Evolutionary conservation across 2,797 vertebrate genomes (phyloP), one percentile per base, ranked within the genome.

Genomic region (Leptatherina wallacei): DNA sequence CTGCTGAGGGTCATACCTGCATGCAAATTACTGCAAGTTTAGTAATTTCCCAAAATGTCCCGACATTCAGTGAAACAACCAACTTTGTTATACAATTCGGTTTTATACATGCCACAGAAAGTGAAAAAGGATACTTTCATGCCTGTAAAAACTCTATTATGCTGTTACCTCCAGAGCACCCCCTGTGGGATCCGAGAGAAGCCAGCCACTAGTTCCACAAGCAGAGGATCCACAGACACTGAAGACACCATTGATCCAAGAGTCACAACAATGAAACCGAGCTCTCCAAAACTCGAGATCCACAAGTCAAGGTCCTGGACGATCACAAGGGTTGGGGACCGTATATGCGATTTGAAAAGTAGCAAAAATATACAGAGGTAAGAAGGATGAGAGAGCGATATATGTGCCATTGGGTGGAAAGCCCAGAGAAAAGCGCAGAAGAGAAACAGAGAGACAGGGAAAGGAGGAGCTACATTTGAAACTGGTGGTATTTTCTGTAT

Each of bases 121-220:
- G 9, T 40, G 4, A 22, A 42, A 61, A 16, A 29, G 10, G 7
- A 4, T 14, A 16, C 1, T 20, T 44, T 42, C 14, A 61, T 27
- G 3, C 6, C 24, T 27, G 14, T 61, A 18, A 29, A 18, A 61
- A 30, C 3, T 2, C 2, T 44, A 11, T 12, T 51, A 27, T 70
- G n/a, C 1, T n/a, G 66, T 59, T 75, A 91, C 70, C 92, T 93
- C 91, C 89, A 91, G 67, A 95, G 86, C 1, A 95, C 92, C 4
- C 87, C 91, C 71, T 94, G 90, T n/a, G 88, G 67, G 47, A 94
- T 80, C n/a, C 11, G 69, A 2, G 83, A 83, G 66, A 95, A 94
- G 36, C 87, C 87, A 4, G 24, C 74, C 29, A 89, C 91, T 71
- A 93, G 82, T 64, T 94, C 93, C n/a, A 82, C 81, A 2, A 94